Conservation (phyloP, 2,888 invertebrate species). For the Anagyrus pseudococci region DNA sequence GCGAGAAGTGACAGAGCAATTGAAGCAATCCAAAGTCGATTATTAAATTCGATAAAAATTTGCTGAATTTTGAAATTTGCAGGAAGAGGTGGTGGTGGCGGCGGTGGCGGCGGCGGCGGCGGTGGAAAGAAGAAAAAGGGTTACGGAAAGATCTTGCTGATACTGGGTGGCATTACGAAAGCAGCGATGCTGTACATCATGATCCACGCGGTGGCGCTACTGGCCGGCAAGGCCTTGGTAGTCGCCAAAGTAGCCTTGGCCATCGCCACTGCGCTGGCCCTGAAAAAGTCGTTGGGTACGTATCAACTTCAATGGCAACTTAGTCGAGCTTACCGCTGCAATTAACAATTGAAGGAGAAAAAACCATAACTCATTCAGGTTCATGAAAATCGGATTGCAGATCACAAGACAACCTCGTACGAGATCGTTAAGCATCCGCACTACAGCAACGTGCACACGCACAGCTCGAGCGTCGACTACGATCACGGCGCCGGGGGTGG, state of each 20-base stretch:
- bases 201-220: constrained; percentile 78
- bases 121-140: constrained; percentile 70
- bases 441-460: constrained; percentile 78
- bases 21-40: too few relatives aligned
- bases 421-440: constrained; percentile 89
- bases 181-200: constrained; percentile 81
- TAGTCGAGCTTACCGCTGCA: neutral
- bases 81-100: constrained; percentile 41
- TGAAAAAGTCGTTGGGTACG: constrained; percentile 70
- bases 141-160: constrained; percentile 70
- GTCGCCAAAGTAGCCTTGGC: constrained; percentile 84
- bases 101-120: constrained; percentile 22
- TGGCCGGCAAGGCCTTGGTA: constrained; percentile 85
- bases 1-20: too few relatives aligned
- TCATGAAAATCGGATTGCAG: constrained; percentile 57
- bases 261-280: constrained; percentile 79
- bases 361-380: too few relatives aligned
- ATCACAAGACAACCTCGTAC: constrained; percentile 80
- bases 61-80: neutral
- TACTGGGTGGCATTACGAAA: constrained; percentile 78
- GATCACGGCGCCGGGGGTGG: constrained; percentile 64
- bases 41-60: too few relatives aligned
- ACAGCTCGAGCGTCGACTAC: constrained; percentile 72
- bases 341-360: neutral
- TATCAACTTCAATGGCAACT: too few relatives aligned